Evolutionary conservation across 2,888 invertebrate genomes (phyloP).

Genomic region (Xylota sylvarum): DNA sequence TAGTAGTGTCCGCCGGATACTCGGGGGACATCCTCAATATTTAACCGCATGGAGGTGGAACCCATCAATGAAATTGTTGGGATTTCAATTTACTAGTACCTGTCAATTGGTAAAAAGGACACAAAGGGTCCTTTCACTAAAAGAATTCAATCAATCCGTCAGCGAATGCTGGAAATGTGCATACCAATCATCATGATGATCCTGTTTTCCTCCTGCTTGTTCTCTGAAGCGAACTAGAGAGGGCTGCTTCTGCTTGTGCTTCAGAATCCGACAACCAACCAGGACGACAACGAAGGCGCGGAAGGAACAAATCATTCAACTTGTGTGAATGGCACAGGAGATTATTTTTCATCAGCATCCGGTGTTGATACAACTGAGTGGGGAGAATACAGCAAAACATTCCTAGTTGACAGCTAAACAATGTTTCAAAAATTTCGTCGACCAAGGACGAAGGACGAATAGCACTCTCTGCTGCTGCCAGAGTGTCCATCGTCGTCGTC

Average conservation of each 20-base stretch:
- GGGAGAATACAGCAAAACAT: constrained; percentile 72
- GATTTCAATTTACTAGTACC: constrained; percentile 74
- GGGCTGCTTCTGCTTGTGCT: constrained; percentile 19
- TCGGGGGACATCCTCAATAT: constrained; percentile 63
- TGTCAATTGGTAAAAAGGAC: constrained; percentile 74
- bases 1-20: constrained; percentile 24
- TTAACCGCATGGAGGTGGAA: constrained; percentile 61
- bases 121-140: constrained; percentile 73
- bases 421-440: constrained; percentile 78
- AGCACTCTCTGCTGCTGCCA: constrained; percentile 5
- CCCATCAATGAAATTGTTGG: constrained; percentile 70
- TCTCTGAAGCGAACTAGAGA: constrained; percentile 5
- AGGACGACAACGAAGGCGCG: constrained; percentile 47
- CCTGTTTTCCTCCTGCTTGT: constrained; percentile 22
- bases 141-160: constrained; percentile 77
- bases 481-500: constrained; percentile 22
- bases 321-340: constrained; percentile 74
- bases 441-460: constrained; percentile 62
- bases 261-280: constrained; percentile 39
- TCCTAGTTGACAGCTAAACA: constrained; percentile 80
- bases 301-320: constrained; percentile 76
- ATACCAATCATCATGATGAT: constrained; percentile 75
- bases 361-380: constrained; percentile 66
- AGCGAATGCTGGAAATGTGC: constrained; percentile 73
- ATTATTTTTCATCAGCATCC: constrained; percentile 77